phyloP scores from a whole-genome alignment of 2,113 vertebrate species.

The Hydrochoerus hydrochaeris region DNA sequence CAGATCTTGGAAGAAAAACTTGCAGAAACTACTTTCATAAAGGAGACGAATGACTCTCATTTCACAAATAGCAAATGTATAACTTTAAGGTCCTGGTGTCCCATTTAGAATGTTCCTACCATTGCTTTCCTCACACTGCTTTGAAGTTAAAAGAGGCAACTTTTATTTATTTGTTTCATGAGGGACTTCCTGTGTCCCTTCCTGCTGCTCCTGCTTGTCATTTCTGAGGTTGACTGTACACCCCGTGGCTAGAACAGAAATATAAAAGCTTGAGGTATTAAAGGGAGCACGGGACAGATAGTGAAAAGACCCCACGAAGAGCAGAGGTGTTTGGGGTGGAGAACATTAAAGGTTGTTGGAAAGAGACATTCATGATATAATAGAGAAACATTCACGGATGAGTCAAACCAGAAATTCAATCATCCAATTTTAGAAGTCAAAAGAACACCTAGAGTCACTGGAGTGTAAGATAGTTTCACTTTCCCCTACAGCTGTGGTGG shows the following conservation, averaged over 20 bases:
- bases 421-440: neutral
- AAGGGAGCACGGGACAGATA: neutral
- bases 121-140: neutral
- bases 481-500: neutral
- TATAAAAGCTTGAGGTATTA: conserved; percentile 18
- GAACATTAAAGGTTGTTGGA: neutral
- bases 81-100: neutral
- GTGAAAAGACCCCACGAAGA: neutral
- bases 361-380: neutral
- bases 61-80: neutral
- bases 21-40: neutral
- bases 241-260: neutral
- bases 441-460: neutral
- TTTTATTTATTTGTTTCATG: neutral
- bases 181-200: neutral
- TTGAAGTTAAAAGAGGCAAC: conserved; percentile 33
- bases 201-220: conserved; percentile 1
- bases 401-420: neutral
- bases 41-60: neutral
- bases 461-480: neutral
- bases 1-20: neutral
- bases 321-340: neutral
- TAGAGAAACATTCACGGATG: neutral
- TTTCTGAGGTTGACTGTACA: neutral
- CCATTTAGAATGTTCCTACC: neutral